Evolutionary conservation across 2,113 vertebrate genomes (phyloP), one percentile per base, ranked within the genome.

Genomic region (Tragelaphus scriptus): DNA sequence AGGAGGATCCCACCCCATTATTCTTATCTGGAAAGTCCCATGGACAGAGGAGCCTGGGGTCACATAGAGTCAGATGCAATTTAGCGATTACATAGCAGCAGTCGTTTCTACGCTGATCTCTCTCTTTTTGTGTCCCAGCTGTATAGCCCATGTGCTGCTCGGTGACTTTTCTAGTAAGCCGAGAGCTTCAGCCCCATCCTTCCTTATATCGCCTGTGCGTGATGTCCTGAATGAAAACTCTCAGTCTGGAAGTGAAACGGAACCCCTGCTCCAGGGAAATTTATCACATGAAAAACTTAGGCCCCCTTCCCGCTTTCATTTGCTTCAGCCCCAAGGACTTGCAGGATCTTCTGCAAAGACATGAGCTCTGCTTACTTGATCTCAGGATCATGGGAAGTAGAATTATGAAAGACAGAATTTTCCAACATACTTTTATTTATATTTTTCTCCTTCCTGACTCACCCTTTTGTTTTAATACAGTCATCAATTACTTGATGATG

Each of bases 361-460:
- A 63, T n/a, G 56, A 91, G 36, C 82, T 65, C 56, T 91, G 47
- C 47, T 91, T 65, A 7, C 15, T 28, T 32, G 51, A 63, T 51
- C 55, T 63, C 44, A 85, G 26, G 26, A 79, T 53, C 56, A 47
- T 53, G 81, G 68, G 19, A 65, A 86, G 36, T 82, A 89, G 56
- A 89, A 87, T 16, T 32, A 36, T 56, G 68, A 55, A 65, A 85
- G 28, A 85, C 58, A 90, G 26, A 91, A 80, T 77, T 90, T 90
- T 85, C 21, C 36, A 91, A 17, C 23, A 56, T 65, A 36, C n/a
- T 16, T 15, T 58, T 77, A 77, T 94, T 44, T 86, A 19, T 36
- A 44, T 53, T 47, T 47, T 56, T 85, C 17, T 85, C 28, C 53
- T 79, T 79, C 77, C 10, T n/a, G 44, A 11, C 23, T 91, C 9